A percentile compares a stretch with the other conserved stretches of the same genome.
Conservation (phyloP, 2,888 invertebrate species). For the Polyommatus iphigenia region DNA sequence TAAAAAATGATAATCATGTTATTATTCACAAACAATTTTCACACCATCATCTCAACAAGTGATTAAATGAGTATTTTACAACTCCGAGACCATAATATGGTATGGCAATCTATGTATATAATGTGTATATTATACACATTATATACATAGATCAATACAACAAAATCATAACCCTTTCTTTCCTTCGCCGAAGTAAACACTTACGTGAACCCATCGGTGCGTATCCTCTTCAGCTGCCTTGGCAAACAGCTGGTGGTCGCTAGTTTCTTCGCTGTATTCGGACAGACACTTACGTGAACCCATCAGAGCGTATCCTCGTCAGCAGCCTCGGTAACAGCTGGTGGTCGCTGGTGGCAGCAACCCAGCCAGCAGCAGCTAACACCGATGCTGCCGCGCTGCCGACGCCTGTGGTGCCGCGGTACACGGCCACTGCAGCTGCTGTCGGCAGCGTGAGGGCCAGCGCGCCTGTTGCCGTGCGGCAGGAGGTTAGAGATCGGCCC, state of each 20-base stretch:
- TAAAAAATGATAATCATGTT: too few species aligned
- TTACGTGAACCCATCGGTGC: conserved; percentile 62
- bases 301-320: conserved; percentile 51
- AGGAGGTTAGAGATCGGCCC: conserved; percentile 96
- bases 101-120: too few species aligned
- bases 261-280: conserved; percentile 53
- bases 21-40: too few species aligned
- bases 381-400: conserved; percentile 40
- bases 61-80: too few species aligned
- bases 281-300: conserved; percentile 57
- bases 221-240: conserved; percentile 49
- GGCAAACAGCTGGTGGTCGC: conserved; percentile 51
- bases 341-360: conserved; percentile 68
- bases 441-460: conserved; percentile 94
- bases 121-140: too few species aligned
- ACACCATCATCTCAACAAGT: too few species aligned
- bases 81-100: too few species aligned
- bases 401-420: conserved; percentile 48
- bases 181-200: conserved; percentile 38
- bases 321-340: conserved; percentile 49
- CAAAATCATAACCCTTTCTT: too few species aligned
- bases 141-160: too few species aligned
- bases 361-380: conserved; percentile 57
- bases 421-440: conserved; percentile 89
- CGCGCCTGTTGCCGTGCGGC: conserved; percentile 91